These are phyloP conservation scores for Mya arenaria DNA, from an alignment of 1,140 invertebrate genomes.

Conservation along the genomic window DNA sequence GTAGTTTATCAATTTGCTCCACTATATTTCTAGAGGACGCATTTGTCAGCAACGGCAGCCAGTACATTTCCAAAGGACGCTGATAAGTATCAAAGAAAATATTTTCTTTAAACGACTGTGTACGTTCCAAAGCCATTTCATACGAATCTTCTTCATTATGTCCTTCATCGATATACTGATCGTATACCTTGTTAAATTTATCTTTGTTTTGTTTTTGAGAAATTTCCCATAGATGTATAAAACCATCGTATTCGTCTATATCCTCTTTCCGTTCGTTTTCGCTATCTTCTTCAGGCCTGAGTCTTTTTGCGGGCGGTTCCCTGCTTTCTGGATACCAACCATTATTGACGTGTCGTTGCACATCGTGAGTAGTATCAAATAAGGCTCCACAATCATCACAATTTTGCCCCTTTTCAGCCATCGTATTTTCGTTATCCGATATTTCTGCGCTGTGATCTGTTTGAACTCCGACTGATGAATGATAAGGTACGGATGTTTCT, in stretches of 20 bases:
- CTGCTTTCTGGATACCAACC: conserved; percentile 29
- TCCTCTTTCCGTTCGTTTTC: not conserved
- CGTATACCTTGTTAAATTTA: conserved; percentile 9
- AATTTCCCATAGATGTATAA: conserved; percentile 1
- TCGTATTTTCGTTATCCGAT: not conserved
- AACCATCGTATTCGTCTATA: conserved; percentile 13
- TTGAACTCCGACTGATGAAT: conserved; percentile 6
- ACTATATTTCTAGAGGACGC: not conserved
- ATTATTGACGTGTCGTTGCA: conserved; percentile 22
- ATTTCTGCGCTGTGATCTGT: conserved; percentile 1
- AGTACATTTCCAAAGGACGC: not conserved
- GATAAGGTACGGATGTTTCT: not conserved
- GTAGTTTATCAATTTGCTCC: not conserved
- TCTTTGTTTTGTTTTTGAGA: conserved; percentile 1
- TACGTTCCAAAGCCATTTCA: not conserved
- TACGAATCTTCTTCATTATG: not conserved
- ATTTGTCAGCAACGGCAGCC: not conserved
- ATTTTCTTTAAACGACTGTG: not conserved
- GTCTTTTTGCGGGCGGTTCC: not conserved
- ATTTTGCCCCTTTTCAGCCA: not conserved
- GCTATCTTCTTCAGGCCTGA: not conserved
- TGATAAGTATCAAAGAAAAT: not conserved
- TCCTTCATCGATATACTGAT: not conserved
- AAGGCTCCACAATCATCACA: conserved; percentile 32
- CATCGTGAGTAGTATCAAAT: conserved; percentile 18